Conservation (phyloP, 2,113 vertebrate genomes). For the Sylvilagus bachmani region DNA sequence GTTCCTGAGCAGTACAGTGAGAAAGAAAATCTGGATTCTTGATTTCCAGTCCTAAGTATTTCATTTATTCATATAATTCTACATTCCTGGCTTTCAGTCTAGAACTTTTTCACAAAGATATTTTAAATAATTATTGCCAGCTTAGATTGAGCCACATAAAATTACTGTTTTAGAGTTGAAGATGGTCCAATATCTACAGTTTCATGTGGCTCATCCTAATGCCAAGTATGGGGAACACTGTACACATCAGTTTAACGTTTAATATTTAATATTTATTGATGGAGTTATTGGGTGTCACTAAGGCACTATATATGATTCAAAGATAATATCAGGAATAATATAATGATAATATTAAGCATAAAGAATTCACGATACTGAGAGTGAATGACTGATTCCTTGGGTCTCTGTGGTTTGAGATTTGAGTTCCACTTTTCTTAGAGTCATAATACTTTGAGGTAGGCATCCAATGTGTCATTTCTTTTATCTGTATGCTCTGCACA, state of each 20-base stretch:
- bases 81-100: not conserved
- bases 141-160: not conserved
- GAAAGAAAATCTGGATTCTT: not conserved
- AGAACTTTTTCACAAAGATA: not conserved
- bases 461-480: not conserved
- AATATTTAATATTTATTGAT: not conserved
- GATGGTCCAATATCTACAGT: not conserved
- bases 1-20: not conserved
- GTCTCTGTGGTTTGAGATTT: not conserved
- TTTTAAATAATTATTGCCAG: slow-evolving; percentile 37
- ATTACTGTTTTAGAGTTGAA: not conserved
- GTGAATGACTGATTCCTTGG: not conserved
- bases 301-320: not conserved
- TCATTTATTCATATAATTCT: slow-evolving; percentile 9
- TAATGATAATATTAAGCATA: not conserved
- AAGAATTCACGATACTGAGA: not conserved
- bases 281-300: not conserved
- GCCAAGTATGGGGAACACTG: not conserved
- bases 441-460: not conserved
- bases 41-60: not conserved
- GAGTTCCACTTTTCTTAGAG: not conserved
- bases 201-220: not conserved
- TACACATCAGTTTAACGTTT: not conserved
- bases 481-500: not conserved
- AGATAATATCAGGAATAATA: not conserved